Evolutionary conservation across 2,113 vertebrate species (phyloP).

Genomic region (Rhinoptilus africanus): DNA sequence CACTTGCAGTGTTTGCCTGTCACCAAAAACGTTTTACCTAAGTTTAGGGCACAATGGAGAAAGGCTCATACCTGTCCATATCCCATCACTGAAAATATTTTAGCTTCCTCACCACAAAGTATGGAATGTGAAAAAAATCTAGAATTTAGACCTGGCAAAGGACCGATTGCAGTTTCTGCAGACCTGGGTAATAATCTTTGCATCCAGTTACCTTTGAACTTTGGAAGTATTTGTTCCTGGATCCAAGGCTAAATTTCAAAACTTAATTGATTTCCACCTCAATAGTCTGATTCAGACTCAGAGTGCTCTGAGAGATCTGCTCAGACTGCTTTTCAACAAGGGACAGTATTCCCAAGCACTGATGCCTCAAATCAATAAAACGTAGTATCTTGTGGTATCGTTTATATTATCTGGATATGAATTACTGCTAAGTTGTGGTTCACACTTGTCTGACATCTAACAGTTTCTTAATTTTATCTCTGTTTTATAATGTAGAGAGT

Average conservation of each 20-base stretch:
- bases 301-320: background rate
- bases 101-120: background rate
- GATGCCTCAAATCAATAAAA: background rate
- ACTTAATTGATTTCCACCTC: background rate
- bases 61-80: background rate
- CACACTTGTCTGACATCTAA: background rate
- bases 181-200: background rate
- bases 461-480: background rate
- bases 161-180: background rate
- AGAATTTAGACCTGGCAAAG: background rate
- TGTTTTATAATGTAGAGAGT: background rate
- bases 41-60: background rate
- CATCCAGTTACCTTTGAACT: background rate
- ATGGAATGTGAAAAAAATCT: background rate
- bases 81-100: background rate
- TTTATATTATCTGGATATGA: background rate
- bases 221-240: background rate
- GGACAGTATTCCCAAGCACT: background rate
- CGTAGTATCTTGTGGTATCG: background rate
- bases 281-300: background rate
- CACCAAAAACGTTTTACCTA: fast-evolving
- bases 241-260: background rate
- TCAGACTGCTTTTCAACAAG: background rate
- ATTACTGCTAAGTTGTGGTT: background rate
- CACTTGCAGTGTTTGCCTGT: background rate